Base-by-base conservation (phyloP, 2,888 invertebrate genomes). In the Heliconius charithonia region DNA sequence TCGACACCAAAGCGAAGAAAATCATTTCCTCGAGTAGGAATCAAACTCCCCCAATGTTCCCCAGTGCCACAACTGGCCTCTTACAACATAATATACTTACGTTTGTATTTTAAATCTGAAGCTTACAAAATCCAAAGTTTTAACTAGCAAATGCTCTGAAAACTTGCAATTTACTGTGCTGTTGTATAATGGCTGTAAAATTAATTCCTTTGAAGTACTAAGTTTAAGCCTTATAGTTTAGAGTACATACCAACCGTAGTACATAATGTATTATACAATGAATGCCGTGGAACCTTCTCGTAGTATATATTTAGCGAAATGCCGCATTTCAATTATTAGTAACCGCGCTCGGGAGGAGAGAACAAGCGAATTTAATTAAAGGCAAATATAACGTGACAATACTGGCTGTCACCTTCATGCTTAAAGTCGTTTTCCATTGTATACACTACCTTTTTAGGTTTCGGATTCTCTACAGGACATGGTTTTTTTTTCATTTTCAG, bases 341-440 rank as follows among this genome's bases (percentile, higher is more conserved):
- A 72, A 76, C 81, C 80, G 77, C 80, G 79, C 73, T 81, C 77
- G 25, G 80, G 79, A 65, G 62, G 79, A 77, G 73, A 73, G 81
- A 75, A 81, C 81, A 81, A 81, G 80, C 80, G 78, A 80, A 81
- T 82, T 82, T 83, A 84, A 84, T 84, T 84, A 84, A 84, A 84
- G 79, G 79, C 81, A 83, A 84, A 84, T 82, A 82, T 81, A 81
- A 78, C 62, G 78, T 76, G 80, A 79, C 81, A 80, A 82, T 75
- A 77, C 75, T 75, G 79, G 79, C 77, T 80, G 77, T 67, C 77
- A 71, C 78, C 27, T 76, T 75, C 37, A 71, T 56, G 51, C 25
- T 70, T 56, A 75, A 80, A 76, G 79, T 77, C 75, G 77, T 77
- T 71, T 79, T 80, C 76, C 74, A 79, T 79, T 76, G 73, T 81